These are phyloP conservation scores for Thermophis baileyi DNA, from an alignment of 2,113 vertebrate genomes.

Conservation along the genomic window DNA sequence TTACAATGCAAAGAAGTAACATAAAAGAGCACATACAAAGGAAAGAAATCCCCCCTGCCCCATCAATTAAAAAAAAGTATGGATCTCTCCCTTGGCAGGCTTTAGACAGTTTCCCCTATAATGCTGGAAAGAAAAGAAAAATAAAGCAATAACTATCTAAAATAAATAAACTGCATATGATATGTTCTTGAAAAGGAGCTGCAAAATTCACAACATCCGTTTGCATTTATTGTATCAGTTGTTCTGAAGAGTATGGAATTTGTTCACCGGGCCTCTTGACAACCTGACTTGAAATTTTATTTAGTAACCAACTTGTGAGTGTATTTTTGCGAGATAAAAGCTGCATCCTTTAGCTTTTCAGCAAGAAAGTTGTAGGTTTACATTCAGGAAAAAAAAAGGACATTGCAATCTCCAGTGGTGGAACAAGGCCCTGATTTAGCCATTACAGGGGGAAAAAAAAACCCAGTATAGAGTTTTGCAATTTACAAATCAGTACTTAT, in stretches of 20 bases:
- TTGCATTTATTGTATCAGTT: not conserved
- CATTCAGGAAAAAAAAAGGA: not conserved
- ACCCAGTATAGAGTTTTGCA: not conserved
- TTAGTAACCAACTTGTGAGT: not conserved
- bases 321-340: not conserved
- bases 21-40: conserved; percentile 16
- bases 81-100: not conserved
- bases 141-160: not conserved
- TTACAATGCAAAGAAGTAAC: conserved; percentile 41
- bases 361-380: not conserved
- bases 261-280: rapidly evolving
- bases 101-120: not conserved
- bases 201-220: not conserved
- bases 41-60: not conserved
- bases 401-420: not conserved
- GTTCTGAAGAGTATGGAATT: not conserved
- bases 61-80: conserved; percentile 29
- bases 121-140: not conserved
- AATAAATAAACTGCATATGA: conserved; percentile 9
- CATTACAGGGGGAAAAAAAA: not conserved
- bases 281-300: not conserved
- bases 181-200: conserved; percentile 9
- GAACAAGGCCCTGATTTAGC: not conserved
- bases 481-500: not conserved
- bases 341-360: not conserved